Evolutionary conservation across 2,797 vertebrate species (phyloP), one percentile per base, ranked within the genome.

Genomic region (Strix occidentalis): DNA sequence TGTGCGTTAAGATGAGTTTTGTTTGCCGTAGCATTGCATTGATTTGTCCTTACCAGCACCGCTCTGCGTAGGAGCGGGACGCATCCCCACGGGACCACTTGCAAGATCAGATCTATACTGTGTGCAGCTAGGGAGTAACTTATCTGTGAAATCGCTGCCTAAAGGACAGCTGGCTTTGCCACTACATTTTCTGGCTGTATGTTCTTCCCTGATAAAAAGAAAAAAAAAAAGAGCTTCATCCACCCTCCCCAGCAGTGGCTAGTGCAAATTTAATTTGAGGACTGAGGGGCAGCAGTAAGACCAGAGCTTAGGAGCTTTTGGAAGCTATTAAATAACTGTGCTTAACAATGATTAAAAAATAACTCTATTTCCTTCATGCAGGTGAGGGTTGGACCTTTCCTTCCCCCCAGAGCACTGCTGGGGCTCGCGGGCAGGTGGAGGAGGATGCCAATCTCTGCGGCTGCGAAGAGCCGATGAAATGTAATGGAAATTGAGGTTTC

Each of bases 401-500:
- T 54, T 61, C 5, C 20, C 10, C 10, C 25, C 0, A 1, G 33
- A 29, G 57, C 12, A 3, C 43, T 76, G 31, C 19, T 0, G 11
- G 51, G 48, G 23, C 65, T 75, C 0, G 0, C 1, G 3, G 70
- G 78, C n/a, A 18, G 29, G 31, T 43, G 23, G 37, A 84, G 33
- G 31, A 75, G 24, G 39, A 31, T 0, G 0, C 57, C 2, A 9
- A 45, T 70, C n/a, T 45, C 82, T 28, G 45, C 0, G 21, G 21
- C 57, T 90, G 51, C 2, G 1, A 46, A 57, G n/a, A 50, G 66
- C 35, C 0, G 1, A 63, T 39, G n/a, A 58, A 56, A 39, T 9
- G 10, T 33, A 65, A 48, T 35, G 17, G 29, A 76, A 69, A 72
- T 17, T 12, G 20, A 6, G 14, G 13, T 33, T 89, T 80, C 29